Conservation (phyloP, 92 coral and sea anemone genomes). For the Porites divaricata region DNA sequence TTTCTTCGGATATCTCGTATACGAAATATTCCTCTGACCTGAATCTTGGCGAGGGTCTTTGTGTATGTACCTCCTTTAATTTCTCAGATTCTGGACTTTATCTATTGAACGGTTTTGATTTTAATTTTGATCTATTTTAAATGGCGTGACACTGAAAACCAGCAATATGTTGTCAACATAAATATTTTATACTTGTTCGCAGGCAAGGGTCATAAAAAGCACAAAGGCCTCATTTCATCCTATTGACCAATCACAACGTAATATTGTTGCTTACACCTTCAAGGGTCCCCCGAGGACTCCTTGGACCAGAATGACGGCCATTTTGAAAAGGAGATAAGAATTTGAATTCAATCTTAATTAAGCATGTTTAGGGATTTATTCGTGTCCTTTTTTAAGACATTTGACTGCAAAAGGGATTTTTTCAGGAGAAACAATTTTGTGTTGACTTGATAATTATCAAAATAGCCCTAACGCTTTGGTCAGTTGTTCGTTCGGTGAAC, state of each 20-base stretch:
- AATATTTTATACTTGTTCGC: not conserved
- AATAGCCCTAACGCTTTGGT: slow-evolving; percentile 37
- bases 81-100: too few relatives aligned
- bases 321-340: not conserved
- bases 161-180: too few relatives aligned
- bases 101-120: too few relatives aligned
- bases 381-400: not conserved
- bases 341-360: not conserved
- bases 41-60: too few relatives aligned
- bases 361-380: slow-evolving; percentile 12
- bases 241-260: slow-evolving; percentile 28
- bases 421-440: not conserved
- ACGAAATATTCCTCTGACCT: too few relatives aligned
- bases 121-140: too few relatives aligned
- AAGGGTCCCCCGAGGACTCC: not conserved
- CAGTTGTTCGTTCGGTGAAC: slow-evolving; percentile 23
- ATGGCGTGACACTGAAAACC: too few relatives aligned
- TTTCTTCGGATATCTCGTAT: too few relatives aligned
- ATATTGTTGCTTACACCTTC: not conserved
- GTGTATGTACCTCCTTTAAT: too few relatives aligned
- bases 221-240: not conserved
- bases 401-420: not conserved
- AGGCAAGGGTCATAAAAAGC: not conserved
- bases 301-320: slow-evolving; percentile 12
- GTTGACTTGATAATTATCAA: not conserved